Base-by-base conservation (phyloP, 1,140 invertebrate genomes). In the Brachystomella parvula region DNA sequence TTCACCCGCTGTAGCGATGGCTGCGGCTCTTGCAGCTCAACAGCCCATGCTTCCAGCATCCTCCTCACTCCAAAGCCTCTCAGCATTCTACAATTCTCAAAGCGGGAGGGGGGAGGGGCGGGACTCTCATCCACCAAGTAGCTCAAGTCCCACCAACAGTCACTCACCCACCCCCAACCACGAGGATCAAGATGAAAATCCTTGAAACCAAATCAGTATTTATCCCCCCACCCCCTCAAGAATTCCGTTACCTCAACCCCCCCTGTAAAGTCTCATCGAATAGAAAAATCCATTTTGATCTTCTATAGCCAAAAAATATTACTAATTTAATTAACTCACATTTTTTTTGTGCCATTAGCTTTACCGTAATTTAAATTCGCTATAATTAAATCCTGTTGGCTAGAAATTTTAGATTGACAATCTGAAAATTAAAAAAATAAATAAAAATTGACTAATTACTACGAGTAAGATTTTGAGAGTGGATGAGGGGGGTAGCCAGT, bases 41-140 rank as follows among this genome's bases (percentile, higher is more conserved):
- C 81, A 65, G 77, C 87, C 32, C 83, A 86, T 15, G 84, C 84
- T 29, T 21, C 80, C 83, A 2, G 82, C 83, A 33, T 82, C 82
- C 70, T 79, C 82, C 58, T 83, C 82, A 19, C 71, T 84, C 15
- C 81, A 81, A 61, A 83, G 81, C 33, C 78, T 87, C 61, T 83
- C 82, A 47, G 79, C 76, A 65, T 87, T 86, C 76, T 85, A 81
- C 76, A 83, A 83, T 24, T 78, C 77, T 75, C 65, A 76, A 74
- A 24, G 49, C 24, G 49, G 49, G 24, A 9, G 49, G n/a, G 28
- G 75, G 74, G 28, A 73, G 9, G 62, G 65, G 1, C 33, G 29
- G 6, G 30, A 64, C 35, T 61, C 66, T 19, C 67, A 67, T 24
- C 66, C 66, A 12, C 47, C 66, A 19, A 70, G 53, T 35, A 70